Base-by-base conservation (phyloP, 1,140 invertebrate species). In the Eriosoma lanigerum region DNA sequence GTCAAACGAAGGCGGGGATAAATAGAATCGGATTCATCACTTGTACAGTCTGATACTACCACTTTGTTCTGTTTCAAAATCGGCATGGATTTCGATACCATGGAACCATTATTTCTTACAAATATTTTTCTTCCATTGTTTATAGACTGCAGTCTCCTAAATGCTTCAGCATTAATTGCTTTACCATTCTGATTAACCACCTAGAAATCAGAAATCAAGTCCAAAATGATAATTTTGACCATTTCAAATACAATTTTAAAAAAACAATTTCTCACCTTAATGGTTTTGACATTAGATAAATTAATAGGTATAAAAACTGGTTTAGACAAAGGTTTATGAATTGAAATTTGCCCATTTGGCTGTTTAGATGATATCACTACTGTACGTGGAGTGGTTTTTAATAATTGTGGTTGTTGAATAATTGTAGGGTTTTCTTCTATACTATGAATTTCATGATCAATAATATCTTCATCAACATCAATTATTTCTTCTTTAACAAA, bases 1-100 rank as follows among this genome's bases (percentile, higher is more conserved):
- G 84, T 83, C 21, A 84, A 81, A 21, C 82, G 81, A 38, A 84
- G 73, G 0, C 83, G 81, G 8, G 83, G 83, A 62, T 84, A 84
- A 5, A 81, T 44, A 3, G 82, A 82, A 66, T 82, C 81, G 0
- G 54, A 70, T 46, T 83, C 83, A 72, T 82, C 81, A 68, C 80
- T 81, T 52, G 82, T 81, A 62, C 82, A 60, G 70, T 83, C 82
- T 81, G 75, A 62, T 12, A 56, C n/a, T 3, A 48, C 38, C 19
- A 60, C 24, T 46, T 78, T 62, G 12, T 60, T 78, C 48, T 60
- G 56, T 48, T 78, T 78, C 32, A 78, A 48, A 46, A 60, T 46
- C 0, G 75, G 75, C 38, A 78, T 29, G 1, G 75, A 26, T 62
- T 78, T 78, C n/a, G 75, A 48, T 10, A 78, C 56, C n/a, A 78